A percentile compares a stretch with the other conserved stretches of the same genome.
Evolutionary conservation across 2,113 vertebrate genomes (phyloP).

Genomic region (Pomatostomus ruficeps): DNA sequence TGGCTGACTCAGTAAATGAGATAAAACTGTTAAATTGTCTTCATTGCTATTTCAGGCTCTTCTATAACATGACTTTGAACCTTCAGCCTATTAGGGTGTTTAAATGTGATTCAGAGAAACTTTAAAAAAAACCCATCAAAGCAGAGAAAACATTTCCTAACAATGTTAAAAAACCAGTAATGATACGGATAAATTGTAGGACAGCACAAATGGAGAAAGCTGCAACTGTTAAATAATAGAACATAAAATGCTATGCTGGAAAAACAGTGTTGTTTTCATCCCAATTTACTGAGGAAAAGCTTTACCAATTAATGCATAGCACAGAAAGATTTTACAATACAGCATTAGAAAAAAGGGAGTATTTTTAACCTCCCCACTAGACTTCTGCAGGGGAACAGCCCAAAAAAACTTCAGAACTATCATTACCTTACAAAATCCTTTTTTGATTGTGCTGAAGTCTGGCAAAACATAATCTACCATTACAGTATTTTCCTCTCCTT

Average conservation of each 20-base stretch:
- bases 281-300: not conserved
- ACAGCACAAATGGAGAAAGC: not conserved
- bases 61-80: not conserved
- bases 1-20: not conserved
- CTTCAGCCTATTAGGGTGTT: not conserved
- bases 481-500: conserved; percentile 89
- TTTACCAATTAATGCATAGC: not conserved
- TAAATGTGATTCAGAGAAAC: not conserved
- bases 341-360: not conserved
- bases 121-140: not conserved
- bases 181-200: not conserved
- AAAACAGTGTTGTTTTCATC: not conserved
- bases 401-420: not conserved
- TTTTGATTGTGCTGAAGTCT: conserved; percentile 97
- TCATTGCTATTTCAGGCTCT: not conserved
- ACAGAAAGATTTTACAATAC: not conserved
- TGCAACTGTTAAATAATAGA: not conserved
- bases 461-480: conserved; percentile 97
- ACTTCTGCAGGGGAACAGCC: not conserved
- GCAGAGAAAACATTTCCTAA: not conserved
- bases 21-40: not conserved
- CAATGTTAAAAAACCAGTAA: not conserved
- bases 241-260: not conserved
- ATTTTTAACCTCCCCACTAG: not conserved
- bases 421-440: conserved; percentile 96